These are phyloP conservation scores for Sycophila sp. DNA, from an alignment of 1,140 invertebrate genomes.

Conservation along the genomic window DNA sequence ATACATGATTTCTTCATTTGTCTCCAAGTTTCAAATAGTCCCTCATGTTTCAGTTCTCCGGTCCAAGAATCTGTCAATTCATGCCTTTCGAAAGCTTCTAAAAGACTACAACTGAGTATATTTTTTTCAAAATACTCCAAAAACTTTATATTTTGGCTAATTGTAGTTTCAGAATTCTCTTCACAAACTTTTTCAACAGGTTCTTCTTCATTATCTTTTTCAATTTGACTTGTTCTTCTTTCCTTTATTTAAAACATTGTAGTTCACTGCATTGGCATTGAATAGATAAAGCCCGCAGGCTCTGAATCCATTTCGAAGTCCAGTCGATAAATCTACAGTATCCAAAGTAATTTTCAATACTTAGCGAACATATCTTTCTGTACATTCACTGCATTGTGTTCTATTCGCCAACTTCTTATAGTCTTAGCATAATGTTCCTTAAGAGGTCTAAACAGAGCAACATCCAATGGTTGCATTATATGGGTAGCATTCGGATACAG, in stretches of 20 bases:
- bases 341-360: neutral
- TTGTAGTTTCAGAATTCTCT: too few relatives aligned
- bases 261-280: neutral
- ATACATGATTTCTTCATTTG: too few relatives aligned
- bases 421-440: conserved; percentile 38
- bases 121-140: neutral
- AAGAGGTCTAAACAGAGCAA: conserved; percentile 51
- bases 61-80: neutral
- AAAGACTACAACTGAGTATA: neutral
- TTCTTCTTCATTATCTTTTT: neutral
- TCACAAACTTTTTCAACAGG: neutral
- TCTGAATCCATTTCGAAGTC: neutral
- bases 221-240: neutral
- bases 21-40: neutral
- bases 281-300: neutral
- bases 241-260: neutral
- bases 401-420: neutral
- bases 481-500: too few relatives aligned
- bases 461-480: too few relatives aligned
- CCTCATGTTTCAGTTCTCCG: neutral
- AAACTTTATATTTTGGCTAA: neutral
- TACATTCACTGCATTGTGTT: neutral
- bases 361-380: neutral
- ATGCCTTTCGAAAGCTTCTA: neutral
- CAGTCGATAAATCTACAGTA: neutral